Base-by-base conservation (phyloP, 2,113 vertebrate species). In the Tupaia tana region DNA sequence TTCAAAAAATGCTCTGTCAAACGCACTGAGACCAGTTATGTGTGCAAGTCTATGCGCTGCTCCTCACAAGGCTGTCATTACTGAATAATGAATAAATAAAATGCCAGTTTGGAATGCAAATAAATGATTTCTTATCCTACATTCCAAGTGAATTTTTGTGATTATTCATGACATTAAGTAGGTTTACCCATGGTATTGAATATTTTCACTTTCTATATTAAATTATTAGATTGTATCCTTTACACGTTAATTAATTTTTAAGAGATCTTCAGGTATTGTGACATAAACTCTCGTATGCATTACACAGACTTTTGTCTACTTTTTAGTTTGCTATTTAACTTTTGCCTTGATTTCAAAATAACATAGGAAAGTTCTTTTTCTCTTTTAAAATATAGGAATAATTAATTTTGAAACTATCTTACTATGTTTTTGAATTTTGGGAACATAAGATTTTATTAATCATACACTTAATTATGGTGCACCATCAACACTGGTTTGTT, bases 331-430 rank as follows among this genome's bases (percentile, higher is more conserved):
- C 43, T 90, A 12, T 22, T 64, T 63, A 67, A 82, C 43, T 64
- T 85, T 66, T 70, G 43, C 15, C 83, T 91, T 84, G 27, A 29
- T 90, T 94, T 79, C 66, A 86, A 73, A 90, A 11, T 85, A 56
- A 73, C 79, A 56, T 86, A 80, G 43, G 58, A 9, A 86, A 52
- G 6, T 79, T 10, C 2, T 34, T 89, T 89, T 24, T 52, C 16
- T 74, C 56, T 67, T 77, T 66, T 80, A 14, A 34, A 71, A 66
- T 20, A 19, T 1, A 4, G 18, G 24, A 54, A 24, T 58, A 34
- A 27, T 82, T 89, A n/a, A 90, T 86, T 90, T 79, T 64, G 25
- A 43, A 66, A 63, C 12, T 29, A 6, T 61, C 9, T 54, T 63
- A 8, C 20, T 24, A 79, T n/a, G 64, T 34, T 71, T 93, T 71